phyloP scores from a whole-genome alignment of 2,797 vertebrate species.

The Gorsachius magnificus region DNA sequence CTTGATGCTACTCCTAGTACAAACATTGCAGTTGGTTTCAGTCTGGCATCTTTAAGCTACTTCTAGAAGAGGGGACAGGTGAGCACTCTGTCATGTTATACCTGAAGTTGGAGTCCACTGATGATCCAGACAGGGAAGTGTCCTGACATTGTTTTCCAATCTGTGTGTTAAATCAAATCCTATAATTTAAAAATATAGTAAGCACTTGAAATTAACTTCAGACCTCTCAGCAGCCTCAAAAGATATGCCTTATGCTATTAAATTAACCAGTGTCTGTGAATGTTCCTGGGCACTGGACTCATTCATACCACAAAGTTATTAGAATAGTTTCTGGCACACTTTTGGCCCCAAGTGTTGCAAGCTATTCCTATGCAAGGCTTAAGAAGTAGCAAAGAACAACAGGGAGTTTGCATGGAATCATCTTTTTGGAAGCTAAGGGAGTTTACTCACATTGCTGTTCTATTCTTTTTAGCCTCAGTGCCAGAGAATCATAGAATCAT shows the following conservation, averaged over 20 bases:
- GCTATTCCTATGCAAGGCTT: not conserved
- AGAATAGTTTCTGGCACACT: not conserved
- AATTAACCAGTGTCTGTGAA: not conserved
- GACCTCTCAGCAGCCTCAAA: not conserved
- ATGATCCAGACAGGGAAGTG: not conserved
- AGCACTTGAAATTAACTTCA: not conserved
- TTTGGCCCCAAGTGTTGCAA: not conserved
- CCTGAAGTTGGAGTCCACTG: not conserved
- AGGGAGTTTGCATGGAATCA: not conserved
- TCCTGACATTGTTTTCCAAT: not conserved
- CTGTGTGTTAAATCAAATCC: rapidly evolving
- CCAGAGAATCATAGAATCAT: not conserved
- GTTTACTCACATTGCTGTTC: not conserved
- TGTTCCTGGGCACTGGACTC: not conserved
- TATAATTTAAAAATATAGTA: not conserved
- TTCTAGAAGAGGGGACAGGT: not conserved
- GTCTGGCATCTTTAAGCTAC: not conserved
- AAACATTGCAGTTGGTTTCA: not conserved
- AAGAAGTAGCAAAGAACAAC: not conserved
- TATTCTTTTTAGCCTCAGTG: not conserved
- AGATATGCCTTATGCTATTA: not conserved
- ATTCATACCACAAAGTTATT: not conserved
- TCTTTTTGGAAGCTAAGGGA: not conserved
- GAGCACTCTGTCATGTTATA: not conserved
- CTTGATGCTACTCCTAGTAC: not conserved